These are phyloP conservation scores for Sebastes minor DNA, from an alignment of 2,797 vertebrate species.

Conservation along the genomic window DNA sequence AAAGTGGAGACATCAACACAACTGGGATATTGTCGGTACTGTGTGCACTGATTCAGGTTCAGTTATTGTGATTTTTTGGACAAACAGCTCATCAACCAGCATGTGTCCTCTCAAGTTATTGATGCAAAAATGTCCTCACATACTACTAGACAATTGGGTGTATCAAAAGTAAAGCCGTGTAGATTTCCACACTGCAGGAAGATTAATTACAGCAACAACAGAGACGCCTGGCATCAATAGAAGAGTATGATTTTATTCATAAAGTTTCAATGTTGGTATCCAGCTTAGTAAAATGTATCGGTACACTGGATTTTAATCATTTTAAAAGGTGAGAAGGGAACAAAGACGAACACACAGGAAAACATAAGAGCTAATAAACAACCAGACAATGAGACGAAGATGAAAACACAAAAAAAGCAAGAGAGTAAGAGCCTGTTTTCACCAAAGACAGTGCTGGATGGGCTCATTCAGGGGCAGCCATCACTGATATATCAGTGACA, in stretches of 20 bases:
- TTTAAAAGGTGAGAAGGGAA: conserved; percentile 8
- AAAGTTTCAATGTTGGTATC: background rate
- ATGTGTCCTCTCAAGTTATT: background rate
- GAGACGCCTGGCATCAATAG: background rate
- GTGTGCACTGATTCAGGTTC: background rate
- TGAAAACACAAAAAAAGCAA: background rate
- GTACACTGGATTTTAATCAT: background rate
- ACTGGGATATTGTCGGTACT: background rate
- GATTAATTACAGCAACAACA: background rate
- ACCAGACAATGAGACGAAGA: conserved; percentile 16
- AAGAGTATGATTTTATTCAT: background rate
- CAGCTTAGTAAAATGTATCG: background rate
- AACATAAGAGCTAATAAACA: conserved; percentile 16
- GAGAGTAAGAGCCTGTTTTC: background rate
- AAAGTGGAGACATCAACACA: too few species aligned
- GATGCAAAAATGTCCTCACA: background rate
- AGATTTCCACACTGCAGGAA: background rate
- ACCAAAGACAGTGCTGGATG: conserved; percentile 1
- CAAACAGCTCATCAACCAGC: background rate
- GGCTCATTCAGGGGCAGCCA: conserved; percentile 26
- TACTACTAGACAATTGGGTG: background rate
- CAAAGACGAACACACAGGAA: background rate
- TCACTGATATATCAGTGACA: conserved; percentile 61
- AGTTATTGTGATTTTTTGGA: background rate
- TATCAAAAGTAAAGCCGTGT: background rate